Evolutionary conservation across 1,140 invertebrate genomes (phyloP).

Genomic region (Dolichoris vasculosae): DNA sequence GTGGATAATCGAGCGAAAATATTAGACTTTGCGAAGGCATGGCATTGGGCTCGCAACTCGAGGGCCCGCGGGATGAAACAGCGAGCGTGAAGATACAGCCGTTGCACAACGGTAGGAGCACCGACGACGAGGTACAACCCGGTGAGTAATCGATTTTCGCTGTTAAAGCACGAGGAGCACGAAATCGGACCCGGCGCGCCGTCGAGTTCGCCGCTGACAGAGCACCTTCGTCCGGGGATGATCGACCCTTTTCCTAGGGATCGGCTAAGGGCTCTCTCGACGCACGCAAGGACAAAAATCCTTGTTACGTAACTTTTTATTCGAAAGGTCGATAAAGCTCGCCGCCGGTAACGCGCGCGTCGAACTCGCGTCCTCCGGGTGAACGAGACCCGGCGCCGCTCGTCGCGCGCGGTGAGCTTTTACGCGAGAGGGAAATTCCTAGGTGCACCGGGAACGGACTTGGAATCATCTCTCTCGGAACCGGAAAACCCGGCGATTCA

Average conservation of each 20-base stretch:
- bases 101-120: constrained; percentile 60
- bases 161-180: too few species aligned
- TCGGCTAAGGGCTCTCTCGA: neutral
- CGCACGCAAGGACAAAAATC: neutral
- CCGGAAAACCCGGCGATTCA: neutral
- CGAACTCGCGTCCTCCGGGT: too few species aligned
- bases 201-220: too few species aligned
- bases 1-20: neutral
- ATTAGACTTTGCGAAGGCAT: constrained; percentile 56
- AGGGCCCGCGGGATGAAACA: constrained; percentile 63
- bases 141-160: neutral
- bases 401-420: too few species aligned
- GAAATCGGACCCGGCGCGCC: too few species aligned
- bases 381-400: too few species aligned
- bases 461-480: neutral
- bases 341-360: neutral
- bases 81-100: constrained; percentile 59
- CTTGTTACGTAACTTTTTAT: constrained; percentile 47
- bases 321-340: constrained; percentile 48
- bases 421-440: neutral
- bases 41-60: constrained; percentile 71
- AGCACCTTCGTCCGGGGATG: too few species aligned
- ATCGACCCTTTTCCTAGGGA: neutral
- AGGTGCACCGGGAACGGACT: neutral
- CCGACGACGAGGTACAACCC: neutral